Evolutionary conservation across 2,113 vertebrate genomes (phyloP).

Genomic region (Enhydra lutris): DNA sequence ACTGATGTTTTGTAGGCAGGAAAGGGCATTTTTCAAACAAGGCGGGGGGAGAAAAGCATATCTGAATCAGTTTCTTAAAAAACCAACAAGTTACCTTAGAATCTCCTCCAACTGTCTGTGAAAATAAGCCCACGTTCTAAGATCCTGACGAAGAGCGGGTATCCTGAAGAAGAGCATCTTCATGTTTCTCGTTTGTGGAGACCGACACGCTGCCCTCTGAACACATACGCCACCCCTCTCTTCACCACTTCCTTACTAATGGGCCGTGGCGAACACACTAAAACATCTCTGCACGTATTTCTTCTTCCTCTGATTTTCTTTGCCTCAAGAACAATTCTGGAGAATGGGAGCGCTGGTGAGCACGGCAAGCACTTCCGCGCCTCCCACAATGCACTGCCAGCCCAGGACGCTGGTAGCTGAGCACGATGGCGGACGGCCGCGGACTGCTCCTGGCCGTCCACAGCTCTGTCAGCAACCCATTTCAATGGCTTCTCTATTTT

Average conservation of each 20-base stretch:
- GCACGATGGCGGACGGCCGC: accelerated
- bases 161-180: not conserved
- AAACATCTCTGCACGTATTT: not conserved
- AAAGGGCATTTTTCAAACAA: not conserved
- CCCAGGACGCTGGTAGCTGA: accelerated
- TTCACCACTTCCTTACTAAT: not conserved
- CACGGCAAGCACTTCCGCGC: accelerated
- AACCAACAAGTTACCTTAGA: not conserved
- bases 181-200: not conserved
- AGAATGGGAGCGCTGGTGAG: not conserved
- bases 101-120: not conserved
- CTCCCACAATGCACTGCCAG: too few relatives aligned
- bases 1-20: not conserved
- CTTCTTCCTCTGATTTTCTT: not conserved
- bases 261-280: not conserved
- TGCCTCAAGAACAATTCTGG: not conserved
- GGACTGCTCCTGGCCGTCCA: accelerated
- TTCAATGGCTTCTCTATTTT: not conserved
- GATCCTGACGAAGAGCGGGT: not conserved
- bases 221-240: not conserved
- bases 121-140: not conserved
- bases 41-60: not conserved
- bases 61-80: not conserved
- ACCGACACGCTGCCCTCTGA: not conserved
- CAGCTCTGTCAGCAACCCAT: not conserved